phyloP scores from a whole-genome alignment of 1,140 invertebrate species.

The Acyrthosiphon pisum region DNA sequence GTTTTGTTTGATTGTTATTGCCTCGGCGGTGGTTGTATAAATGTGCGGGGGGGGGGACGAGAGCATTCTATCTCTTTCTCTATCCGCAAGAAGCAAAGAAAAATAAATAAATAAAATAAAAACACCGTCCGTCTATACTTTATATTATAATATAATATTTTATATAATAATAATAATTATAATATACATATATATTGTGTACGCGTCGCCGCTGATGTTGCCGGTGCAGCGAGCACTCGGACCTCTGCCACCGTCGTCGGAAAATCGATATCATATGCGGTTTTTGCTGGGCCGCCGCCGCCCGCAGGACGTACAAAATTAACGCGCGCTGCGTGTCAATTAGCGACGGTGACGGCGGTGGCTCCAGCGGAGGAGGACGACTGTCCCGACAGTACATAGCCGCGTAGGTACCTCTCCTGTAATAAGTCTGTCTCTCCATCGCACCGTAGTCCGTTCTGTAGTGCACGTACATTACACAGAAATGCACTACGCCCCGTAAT shows the following conservation, averaged over 20 bases:
- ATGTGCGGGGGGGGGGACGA: background rate
- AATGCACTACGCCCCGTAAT: slow-evolving; percentile 14
- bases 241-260: background rate
- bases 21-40: slow-evolving; percentile 3
- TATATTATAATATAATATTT: background rate
- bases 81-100: background rate
- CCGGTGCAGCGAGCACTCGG: background rate
- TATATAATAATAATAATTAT: background rate
- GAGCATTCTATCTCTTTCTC: background rate
- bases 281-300: background rate
- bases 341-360: background rate
- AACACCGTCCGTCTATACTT: background rate
- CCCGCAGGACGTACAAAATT: background rate
- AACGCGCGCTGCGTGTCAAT: slow-evolving; percentile 7
- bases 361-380: background rate
- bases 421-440: background rate
- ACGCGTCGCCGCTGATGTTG: background rate
- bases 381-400: background rate
- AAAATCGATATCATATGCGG: slow-evolving; percentile 21
- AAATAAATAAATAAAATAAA: background rate
- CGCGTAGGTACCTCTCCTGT: background rate
- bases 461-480: background rate
- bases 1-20: slow-evolving; percentile 55
- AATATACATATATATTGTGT: background rate
- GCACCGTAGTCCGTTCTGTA: background rate